phyloP scores from a whole-genome alignment of 1,140 invertebrate species.

The Hyphantria cunea region DNA sequence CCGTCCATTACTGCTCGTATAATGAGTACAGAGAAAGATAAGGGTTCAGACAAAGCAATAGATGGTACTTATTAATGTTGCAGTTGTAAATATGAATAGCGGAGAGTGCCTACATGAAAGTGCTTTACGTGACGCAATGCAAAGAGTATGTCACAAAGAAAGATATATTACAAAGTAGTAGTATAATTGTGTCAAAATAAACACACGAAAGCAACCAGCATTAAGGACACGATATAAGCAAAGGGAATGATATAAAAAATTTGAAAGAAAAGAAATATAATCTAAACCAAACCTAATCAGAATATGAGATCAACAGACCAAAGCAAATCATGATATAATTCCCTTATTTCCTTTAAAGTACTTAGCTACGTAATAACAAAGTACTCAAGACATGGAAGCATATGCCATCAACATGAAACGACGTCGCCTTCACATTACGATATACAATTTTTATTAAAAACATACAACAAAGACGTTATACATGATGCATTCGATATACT shows the following conservation, averaged over 20 bases:
- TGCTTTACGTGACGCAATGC: conserved; percentile 7
- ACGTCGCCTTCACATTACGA: conserved; percentile 44
- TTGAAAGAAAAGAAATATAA: conserved; percentile 6
- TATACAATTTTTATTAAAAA: conserved; percentile 68
- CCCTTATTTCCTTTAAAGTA: conserved; percentile 24
- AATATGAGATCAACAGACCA: not conserved
- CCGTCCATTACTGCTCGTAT: conserved; percentile 45
- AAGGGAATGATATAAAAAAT: not conserved
- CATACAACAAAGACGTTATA: conserved; percentile 52
- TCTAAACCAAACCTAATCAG: conserved; percentile 17
- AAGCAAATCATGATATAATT: not conserved
- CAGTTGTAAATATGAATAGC: conserved; percentile 14
- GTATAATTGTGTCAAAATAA: no score
- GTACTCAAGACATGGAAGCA: conserved; percentile 1
- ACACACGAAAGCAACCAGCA: no score
- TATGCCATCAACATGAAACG: conserved; percentile 34
- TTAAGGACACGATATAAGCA: not conserved
- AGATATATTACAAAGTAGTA: not conserved
- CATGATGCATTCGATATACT: conserved; percentile 74
- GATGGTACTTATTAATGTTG: conserved; percentile 17
- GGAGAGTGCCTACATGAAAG: conserved; percentile 1
- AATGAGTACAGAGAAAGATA: conserved; percentile 17
- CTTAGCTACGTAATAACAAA: conserved; percentile 23
- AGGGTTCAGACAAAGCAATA: conserved; percentile 27
- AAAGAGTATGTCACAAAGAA: conserved; percentile 8